These are phyloP conservation scores for Silurus lanzhouensis DNA, from an alignment of 2,797 vertebrate genomes.

Conservation along the genomic window DNA sequence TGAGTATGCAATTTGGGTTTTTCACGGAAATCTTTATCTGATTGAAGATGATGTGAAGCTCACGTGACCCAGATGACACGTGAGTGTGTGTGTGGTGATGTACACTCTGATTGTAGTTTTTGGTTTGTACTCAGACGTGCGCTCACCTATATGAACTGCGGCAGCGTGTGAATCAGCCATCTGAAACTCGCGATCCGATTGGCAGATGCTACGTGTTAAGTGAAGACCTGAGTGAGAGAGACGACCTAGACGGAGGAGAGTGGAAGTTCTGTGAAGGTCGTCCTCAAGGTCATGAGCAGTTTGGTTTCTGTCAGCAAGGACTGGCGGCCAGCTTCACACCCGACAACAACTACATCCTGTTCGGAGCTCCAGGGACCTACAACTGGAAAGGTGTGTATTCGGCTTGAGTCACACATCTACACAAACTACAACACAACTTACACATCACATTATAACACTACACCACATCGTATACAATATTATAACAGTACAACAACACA, in stretches of 20 bases:
- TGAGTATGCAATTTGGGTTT: too few species aligned
- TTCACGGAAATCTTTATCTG: background rate
- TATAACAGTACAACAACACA: too few species aligned
- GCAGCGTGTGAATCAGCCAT: constrained; percentile 81
- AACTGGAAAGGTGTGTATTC: constrained; percentile 91
- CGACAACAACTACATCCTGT: constrained; percentile 88
- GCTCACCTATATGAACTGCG: constrained; percentile 91
- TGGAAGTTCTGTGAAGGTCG: constrained; percentile 97
- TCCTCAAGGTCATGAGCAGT: constrained; percentile 89
- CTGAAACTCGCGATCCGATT: constrained; percentile 89
- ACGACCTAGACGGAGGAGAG: constrained; percentile 90
- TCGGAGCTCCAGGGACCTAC: constrained; percentile 92
- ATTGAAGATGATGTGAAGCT: background rate
- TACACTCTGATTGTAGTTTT: too few species aligned
- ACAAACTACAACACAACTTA: background rate
- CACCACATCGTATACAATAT: too few species aligned
- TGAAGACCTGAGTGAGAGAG: constrained; percentile 83
- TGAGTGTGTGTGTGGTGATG: too few species aligned
- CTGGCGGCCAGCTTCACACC: constrained; percentile 89
- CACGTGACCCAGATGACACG: too few species aligned
- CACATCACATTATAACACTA: background rate
- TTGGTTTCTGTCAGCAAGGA: constrained; percentile 96
- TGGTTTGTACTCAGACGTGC: constrained; percentile 76
- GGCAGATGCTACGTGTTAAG: constrained; percentile 94
- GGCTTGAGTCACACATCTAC: background rate